phyloP scores from a whole-genome alignment of 2,797 vertebrate species.

The Malacoraja senta region DNA sequence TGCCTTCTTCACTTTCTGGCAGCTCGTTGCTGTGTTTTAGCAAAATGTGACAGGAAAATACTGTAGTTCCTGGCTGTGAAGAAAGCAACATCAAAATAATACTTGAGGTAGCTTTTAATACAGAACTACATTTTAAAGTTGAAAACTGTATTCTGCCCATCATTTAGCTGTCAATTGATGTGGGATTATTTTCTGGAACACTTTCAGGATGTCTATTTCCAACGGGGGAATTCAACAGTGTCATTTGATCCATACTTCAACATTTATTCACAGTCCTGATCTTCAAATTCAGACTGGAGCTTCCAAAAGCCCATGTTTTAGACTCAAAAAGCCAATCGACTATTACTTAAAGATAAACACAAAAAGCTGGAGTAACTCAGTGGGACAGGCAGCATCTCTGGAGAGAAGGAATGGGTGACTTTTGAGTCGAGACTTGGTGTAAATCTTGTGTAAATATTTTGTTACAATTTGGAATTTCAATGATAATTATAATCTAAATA shows the following conservation, averaged over 20 bases:
- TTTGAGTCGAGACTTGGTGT: no score
- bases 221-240: neutral
- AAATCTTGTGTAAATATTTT: neutral
- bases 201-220: neutral
- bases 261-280: neutral
- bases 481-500: neutral
- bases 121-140: neutral
- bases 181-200: neutral
- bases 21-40: neutral
- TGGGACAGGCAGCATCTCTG: no score
- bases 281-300: neutral
- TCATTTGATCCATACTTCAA: neutral
- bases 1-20: constrained; percentile 1
- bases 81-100: neutral
- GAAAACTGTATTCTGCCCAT: neutral
- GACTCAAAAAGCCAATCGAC: neutral
- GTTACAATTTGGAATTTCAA: neutral
- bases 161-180: neutral
- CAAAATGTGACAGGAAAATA: neutral
- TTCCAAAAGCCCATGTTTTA: neutral
- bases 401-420: no score
- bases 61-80: neutral
- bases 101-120: neutral
- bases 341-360: no score
- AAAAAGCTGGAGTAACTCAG: no score